Evolutionary conservation across 2,797 vertebrate species (phyloP).

Genomic region (Tiaroga cobitis): DNA sequence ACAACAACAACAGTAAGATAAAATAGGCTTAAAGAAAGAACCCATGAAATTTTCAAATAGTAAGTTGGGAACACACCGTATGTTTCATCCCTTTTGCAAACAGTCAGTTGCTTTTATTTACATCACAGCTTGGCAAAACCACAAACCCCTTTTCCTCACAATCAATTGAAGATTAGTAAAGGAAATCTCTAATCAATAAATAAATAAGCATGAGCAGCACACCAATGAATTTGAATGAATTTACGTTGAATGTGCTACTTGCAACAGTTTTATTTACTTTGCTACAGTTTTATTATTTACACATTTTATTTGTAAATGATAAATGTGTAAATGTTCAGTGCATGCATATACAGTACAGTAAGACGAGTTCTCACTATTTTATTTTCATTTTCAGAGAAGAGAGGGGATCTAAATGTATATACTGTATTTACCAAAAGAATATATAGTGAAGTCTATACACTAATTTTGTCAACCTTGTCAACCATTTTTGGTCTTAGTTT

Average conservation of each 20-base stretch:
- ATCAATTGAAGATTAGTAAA: constrained; percentile 13
- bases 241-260: background rate
- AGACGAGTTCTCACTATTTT: background rate
- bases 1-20: background rate
- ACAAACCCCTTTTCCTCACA: background rate
- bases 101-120: background rate
- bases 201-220: constrained; percentile 11
- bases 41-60: background rate
- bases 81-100: background rate
- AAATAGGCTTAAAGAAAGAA: background rate
- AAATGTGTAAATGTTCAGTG: background rate
- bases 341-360: background rate
- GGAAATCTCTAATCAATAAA: constrained; percentile 17
- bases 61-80: background rate
- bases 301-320: background rate
- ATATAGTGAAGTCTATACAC: background rate
- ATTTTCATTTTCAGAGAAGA: background rate
- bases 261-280: background rate
- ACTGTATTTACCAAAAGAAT: background rate
- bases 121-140: background rate
- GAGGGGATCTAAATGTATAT: background rate
- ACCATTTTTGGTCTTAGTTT: too few species aligned
- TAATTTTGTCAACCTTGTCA: too few species aligned
- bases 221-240: background rate
- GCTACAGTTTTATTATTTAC: background rate